phyloP scores from a whole-genome alignment of 2,113 vertebrate species.

The Scomber scombrus region DNA sequence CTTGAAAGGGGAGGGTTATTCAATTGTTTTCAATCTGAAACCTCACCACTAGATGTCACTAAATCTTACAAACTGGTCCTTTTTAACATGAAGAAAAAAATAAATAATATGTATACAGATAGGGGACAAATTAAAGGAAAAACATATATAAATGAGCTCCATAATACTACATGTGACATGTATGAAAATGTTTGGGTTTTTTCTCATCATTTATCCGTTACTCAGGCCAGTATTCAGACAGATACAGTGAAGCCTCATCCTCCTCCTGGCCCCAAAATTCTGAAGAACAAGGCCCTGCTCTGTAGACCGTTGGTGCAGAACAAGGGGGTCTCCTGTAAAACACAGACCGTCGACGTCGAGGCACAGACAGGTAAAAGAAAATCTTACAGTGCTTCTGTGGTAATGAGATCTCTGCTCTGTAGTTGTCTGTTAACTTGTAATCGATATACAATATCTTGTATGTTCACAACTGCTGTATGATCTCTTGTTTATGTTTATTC shows the following conservation, averaged over 20 bases:
- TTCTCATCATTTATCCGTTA: not conserved
- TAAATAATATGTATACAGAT: not conserved
- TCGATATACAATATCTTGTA: too few species aligned
- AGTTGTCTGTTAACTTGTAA: not conserved
- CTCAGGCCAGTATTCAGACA: constrained; percentile 91
- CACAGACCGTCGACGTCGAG: constrained; percentile 89
- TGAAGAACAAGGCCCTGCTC: constrained; percentile 97
- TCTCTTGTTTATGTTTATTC: too few species aligned
- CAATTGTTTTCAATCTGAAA: too few species aligned
- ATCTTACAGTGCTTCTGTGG: not conserved
- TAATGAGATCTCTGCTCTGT: too few species aligned
- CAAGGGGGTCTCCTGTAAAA: constrained; percentile 95
- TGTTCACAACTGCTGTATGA: too few species aligned
- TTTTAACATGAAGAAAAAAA: not conserved
- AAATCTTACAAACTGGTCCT: too few species aligned
- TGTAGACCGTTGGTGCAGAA: constrained; percentile 96
- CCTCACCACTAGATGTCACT: too few species aligned
- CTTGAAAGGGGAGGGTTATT: too few species aligned
- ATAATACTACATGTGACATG: too few species aligned
- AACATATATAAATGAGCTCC: not conserved
- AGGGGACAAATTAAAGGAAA: not conserved
- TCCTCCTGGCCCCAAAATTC: constrained; percentile 84
- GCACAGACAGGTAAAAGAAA: constrained; percentile 90
- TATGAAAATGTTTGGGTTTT: too few species aligned
- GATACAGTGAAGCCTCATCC: constrained; percentile 85